Evolutionary conservation across 1,140 invertebrate genomes (phyloP), one percentile per base, ranked within the genome.

Genomic region (Papilio helenus): DNA sequence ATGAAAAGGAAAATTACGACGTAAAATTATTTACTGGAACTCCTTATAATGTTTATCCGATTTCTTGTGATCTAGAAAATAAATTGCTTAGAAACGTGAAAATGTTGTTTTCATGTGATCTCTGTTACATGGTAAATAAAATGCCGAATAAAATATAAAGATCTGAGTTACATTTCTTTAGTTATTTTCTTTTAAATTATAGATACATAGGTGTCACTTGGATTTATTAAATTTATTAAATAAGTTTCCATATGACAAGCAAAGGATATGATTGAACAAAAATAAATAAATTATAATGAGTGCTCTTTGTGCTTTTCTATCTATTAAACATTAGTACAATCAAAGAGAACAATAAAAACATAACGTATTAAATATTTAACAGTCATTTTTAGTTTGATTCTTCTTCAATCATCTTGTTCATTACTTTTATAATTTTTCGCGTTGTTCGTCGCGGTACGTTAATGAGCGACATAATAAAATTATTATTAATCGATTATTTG

Each of bases 1-100:
- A 44, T 14, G n/a, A 51, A 49, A 55, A 82, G 61, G 61, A 68
- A 68, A 68, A 68, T 68, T 68, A 34, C 61, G 23, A 3, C 26
- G 61, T 68, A 29, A 68, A 29, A 34, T 68, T 18, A 26, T 29
- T 68, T 29, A 29, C 61, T 68, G 61, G 26, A 34, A 68, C 26
- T 68, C 61, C 10, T 68, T 34, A 65, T 29, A 68, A 68, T 68
- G 26, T 68, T 68, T 34, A 29, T 29, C 23, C 23, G 34, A 68
- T 29, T 29, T 68, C 23, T 68, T 68, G 29, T 14, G 26, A 68
- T 68, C 12, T 68, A 34, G 5, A 29, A 29, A 68, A 29, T 34
- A 68, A 68, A 68, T 68, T 29, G 26, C 61, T 29, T 16, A 68
- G 61, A 29, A 68, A 68, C 61, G 12, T 68, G 61, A 34, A 34